Evolutionary conservation across 30 jellyfish, hydroid and myxozoan genomes (phyloP).

Genomic region (Turritopsis rubra): DNA sequence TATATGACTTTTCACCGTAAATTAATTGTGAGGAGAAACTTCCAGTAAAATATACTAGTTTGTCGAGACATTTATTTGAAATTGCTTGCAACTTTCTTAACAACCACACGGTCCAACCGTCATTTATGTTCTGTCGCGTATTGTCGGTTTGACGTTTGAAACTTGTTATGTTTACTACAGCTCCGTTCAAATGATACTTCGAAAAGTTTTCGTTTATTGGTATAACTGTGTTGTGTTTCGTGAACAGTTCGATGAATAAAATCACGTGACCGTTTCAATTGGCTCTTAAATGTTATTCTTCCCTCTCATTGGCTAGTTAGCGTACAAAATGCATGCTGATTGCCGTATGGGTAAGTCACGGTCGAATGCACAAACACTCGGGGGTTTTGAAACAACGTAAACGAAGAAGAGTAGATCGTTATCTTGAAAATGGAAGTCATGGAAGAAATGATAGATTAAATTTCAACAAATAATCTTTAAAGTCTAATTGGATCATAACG

Average conservation of each 20-base stretch:
- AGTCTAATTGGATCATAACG: no score
- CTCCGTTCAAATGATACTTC: background rate
- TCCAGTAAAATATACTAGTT: no score
- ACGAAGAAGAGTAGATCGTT: background rate
- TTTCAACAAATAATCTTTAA: no score
- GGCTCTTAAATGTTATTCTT: background rate
- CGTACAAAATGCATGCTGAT: background rate
- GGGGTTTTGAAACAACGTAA: background rate
- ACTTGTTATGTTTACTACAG: background rate
- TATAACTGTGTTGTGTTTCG: background rate
- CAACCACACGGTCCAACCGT: no score
- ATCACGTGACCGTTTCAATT: background rate
- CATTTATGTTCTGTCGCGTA: no score
- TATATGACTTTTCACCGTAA: no score
- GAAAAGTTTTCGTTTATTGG: background rate
- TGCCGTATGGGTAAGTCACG: background rate
- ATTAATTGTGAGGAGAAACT: no score
- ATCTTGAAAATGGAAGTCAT: background rate
- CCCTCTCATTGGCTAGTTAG: background rate
- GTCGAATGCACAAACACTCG: background rate
- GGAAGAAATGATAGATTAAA: no score
- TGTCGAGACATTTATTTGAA: no score
- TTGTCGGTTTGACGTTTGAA: background rate
- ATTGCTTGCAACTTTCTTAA: no score
- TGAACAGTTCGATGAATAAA: background rate